phyloP scores from a whole-genome alignment of 2,113 vertebrate genomes.

The Chloropsis hardwickii region DNA sequence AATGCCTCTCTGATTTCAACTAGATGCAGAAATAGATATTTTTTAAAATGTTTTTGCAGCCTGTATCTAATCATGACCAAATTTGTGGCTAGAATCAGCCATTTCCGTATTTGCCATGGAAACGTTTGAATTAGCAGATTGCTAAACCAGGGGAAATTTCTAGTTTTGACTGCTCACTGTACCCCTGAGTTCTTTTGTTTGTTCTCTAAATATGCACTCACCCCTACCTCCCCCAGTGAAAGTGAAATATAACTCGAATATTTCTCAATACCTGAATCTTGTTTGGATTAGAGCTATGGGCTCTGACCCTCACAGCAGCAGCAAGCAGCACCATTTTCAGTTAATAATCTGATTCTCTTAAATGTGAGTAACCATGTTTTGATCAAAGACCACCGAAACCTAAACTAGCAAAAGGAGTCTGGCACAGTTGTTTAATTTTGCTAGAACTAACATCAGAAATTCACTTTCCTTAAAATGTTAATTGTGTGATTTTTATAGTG shows the following conservation, averaged over 20 bases:
- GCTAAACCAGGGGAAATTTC: background rate
- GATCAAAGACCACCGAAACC: background rate
- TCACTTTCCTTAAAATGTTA: background rate
- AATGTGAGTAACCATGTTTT: background rate
- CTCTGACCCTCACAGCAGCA: background rate
- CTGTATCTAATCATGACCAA: background rate
- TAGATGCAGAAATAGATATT: background rate
- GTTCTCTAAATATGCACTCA: background rate
- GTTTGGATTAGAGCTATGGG: background rate
- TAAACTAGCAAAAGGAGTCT: background rate
- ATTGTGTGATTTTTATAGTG: background rate
- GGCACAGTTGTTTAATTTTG: background rate
- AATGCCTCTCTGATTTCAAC: background rate
- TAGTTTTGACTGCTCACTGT: background rate
- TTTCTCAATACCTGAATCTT: background rate
- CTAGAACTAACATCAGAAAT: background rate
- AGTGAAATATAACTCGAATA: background rate
- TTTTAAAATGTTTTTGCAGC: background rate
- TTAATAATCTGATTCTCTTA: background rate
- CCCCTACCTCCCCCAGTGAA: background rate
- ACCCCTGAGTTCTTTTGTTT: background rate
- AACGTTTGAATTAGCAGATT: background rate
- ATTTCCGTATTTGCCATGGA: constrained; percentile 10
- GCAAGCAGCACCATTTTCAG: background rate
- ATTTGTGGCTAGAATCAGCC: background rate